phyloP scores from a whole-genome alignment of 2,113 vertebrate genomes.

The Callipepla squamata region DNA sequence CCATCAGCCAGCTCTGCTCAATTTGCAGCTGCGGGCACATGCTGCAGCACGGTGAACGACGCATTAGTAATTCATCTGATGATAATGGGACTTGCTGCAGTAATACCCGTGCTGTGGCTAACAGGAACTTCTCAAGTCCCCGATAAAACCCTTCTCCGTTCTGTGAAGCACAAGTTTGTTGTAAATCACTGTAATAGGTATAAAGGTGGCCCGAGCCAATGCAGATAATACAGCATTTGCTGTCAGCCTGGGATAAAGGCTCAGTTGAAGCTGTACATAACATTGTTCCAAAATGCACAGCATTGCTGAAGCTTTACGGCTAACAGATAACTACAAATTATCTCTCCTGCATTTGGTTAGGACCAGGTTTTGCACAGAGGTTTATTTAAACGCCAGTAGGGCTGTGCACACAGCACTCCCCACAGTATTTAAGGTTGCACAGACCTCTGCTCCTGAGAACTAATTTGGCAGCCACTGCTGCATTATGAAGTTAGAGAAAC shows the following conservation, averaged over 20 bases:
- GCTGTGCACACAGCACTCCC: not conserved
- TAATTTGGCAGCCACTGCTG: not conserved
- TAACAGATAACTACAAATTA: not conserved
- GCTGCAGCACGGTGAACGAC: accelerated
- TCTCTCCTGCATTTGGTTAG: accelerated
- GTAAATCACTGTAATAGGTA: not conserved
- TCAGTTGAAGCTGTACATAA: not conserved
- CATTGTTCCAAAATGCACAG: not conserved
- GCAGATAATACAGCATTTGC: not conserved
- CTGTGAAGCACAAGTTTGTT: not conserved
- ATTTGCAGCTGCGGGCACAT: accelerated
- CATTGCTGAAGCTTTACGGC: not conserved
- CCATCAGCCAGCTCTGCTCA: not conserved
- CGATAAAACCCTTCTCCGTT: not conserved
- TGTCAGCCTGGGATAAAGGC: not conserved
- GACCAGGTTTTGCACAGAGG: not conserved
- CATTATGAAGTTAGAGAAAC: not conserved
- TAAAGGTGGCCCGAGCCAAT: not conserved
- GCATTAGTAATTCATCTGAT: accelerated
- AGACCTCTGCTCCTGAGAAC: not conserved
- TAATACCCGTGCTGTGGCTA: not conserved
- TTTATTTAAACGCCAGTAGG: not conserved
- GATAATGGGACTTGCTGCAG: accelerated
- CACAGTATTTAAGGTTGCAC: not conserved
- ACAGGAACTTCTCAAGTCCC: not conserved